Evolutionary conservation across 2,797 vertebrate genomes (phyloP), one percentile per base, ranked within the genome.

Genomic region (Calcarius lapponicus): DNA sequence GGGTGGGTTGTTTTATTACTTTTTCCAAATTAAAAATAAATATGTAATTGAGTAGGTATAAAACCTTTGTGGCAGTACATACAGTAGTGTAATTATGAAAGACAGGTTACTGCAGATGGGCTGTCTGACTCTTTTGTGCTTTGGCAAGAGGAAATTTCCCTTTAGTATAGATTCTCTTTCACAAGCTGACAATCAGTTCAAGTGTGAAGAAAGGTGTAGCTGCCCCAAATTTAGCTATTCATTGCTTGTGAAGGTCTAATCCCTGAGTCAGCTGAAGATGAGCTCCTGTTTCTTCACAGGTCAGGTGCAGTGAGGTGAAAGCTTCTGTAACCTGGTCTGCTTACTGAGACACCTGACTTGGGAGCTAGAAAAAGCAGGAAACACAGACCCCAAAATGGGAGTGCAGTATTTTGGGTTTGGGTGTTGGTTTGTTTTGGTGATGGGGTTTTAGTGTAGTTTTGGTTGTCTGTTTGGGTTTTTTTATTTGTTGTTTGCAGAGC

Each of bases 171-270:
- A 40, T 58, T 82, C 36, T 74, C 50, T 80, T 90, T 82, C 6
- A 8, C 48, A 80, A 80, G 47, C 69, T 95, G 80, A 70, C 47
- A 81, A 13, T 92, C 6, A 54, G 18, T 64, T 91, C 11, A 79
- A 66, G 60, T 82, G 85, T 76, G 80, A 87, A 89, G 76, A 60
- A 76, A 67, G 48, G 56, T 20, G 62, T 88, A 71, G 67, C 40
- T 83, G n/a, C 72, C 53, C 47, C 88, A 73, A 74, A 65, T 89
- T 76, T 8, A 80, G 78, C 36, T 85, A 7, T 80, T 93, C 69
- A 58, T 87, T 78, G 76, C 45, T 67, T 93, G 54, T 81, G 85
- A 80, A 88, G 75, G 57, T 91, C 57, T 87, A 65, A 80, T 90
- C 12, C 28, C 69, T 29, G 67, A 88, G 26, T 70, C 71, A 70